Base-by-base conservation (phyloP, 23 tunicate species). In the Ascidia mentula region DNA sequence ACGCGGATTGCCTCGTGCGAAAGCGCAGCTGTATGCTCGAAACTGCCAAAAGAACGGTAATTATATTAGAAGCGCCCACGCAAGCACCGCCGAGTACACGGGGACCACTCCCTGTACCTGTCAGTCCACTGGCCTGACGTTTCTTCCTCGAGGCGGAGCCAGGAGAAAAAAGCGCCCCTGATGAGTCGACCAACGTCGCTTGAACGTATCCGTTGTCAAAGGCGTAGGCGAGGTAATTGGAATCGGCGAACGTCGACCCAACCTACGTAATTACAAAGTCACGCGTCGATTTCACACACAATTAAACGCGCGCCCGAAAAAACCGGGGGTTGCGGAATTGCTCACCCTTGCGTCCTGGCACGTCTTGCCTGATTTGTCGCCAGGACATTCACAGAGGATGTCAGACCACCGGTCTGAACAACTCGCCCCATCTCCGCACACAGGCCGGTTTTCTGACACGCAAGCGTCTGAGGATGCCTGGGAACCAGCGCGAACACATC, bases 271-370 rank as follows among this genome's bases (percentile, higher is more conserved):
- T 33, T 18, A 83, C 36, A 59, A 32, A 22, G 35, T 31, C 39
- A 37, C 18, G 31, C 22, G 1, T 28, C 1, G 24, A 28, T 26
- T 53, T 53, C 65, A 3, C 65, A 53, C 24, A n/a, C 65, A 53
- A 26, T 26, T 9, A 53, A 53, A 28, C 28, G 65, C 65, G 1
- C 7, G 13, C 7, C 65, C 28, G 24, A 53, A 53, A 9, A 20
- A 53, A 9, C 65, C 1, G 13, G 22, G 13, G n/a, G n/a, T n/a
- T 53, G 12, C 65, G 2, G 24, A 20, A 20, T 20, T 0, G 37
- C 84, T 80, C 77, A 91, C 97, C 77, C 79, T 76, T 73, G 72
- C 33, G 34, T 74, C 37, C 72, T 86, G 91, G 53, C 97, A 91
- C 22, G 65, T 72, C 32, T 75, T 76, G 37, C 97, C 97, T 32